Evolutionary conservation across 2,888 invertebrate species (phyloP).

Genomic region (Leptopilina syphax): DNA sequence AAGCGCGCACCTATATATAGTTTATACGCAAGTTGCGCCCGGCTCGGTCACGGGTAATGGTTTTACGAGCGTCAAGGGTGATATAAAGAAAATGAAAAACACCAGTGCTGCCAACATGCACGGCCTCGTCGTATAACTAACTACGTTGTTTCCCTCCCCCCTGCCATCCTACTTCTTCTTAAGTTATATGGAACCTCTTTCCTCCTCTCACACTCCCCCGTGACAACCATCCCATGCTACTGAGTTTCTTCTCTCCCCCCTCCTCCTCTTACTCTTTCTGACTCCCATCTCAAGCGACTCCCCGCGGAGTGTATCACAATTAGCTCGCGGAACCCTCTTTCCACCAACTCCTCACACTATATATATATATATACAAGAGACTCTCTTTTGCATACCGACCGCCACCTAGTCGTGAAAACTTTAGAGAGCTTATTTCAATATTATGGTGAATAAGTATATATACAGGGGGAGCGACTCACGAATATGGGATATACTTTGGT

Average conservation of each 20-base stretch:
- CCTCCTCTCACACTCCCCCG: not conserved
- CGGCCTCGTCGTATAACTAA: slow-evolving; percentile 73
- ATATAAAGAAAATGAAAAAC: slow-evolving; percentile 94
- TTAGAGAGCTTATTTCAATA: slow-evolving; percentile 68
- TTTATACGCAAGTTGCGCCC: slow-evolving; percentile 72
- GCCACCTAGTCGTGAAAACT: slow-evolving; percentile 58
- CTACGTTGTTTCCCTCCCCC: slow-evolving; percentile 63
- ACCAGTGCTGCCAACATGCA: slow-evolving; percentile 78
- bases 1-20: slow-evolving; percentile 60
- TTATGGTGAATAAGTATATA: slow-evolving; percentile 62
- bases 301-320: slow-evolving; percentile 75
- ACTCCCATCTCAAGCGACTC: slow-evolving; percentile 61
- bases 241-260: no score
- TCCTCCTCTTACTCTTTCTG: slow-evolving; percentile 49
- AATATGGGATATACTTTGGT: not conserved
- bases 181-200: slow-evolving; percentile 64
- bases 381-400: slow-evolving; percentile 49
- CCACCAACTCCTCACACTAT: slow-evolving; percentile 46
- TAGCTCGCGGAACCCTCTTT: slow-evolving; percentile 69
- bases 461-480: slow-evolving; percentile 31
- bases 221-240: slow-evolving; percentile 32
- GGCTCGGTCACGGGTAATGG: slow-evolving; percentile 92
- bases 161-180: slow-evolving; percentile 69
- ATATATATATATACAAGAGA: slow-evolving; percentile 18
- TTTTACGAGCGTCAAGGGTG: slow-evolving; percentile 91